These are phyloP conservation scores for Whitmania pigra DNA, from an alignment of 1,140 invertebrate genomes.

Conservation along the genomic window DNA sequence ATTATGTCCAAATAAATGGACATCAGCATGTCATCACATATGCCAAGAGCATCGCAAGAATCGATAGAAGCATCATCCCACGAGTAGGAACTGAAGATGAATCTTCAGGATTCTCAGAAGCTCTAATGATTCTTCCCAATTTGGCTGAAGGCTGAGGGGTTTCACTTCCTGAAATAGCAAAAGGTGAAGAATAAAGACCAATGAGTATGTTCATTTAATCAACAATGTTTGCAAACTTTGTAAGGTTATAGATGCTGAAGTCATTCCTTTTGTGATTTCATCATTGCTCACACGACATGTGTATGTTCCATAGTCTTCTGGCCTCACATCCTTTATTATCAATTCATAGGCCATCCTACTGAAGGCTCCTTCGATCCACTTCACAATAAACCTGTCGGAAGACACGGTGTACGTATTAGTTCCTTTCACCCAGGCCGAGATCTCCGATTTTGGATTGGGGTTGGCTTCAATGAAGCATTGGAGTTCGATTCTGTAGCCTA, in stretches of 20 bases:
- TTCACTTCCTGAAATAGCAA: constrained; percentile 5
- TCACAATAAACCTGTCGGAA: constrained; percentile 14
- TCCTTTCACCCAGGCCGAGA: constrained; percentile 17
- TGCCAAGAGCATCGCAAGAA: no score
- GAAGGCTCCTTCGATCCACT: constrained; percentile 22
- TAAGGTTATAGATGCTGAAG: constrained; percentile 9
- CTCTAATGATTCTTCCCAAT: constrained; percentile 17
- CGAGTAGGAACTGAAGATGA: not conserved
- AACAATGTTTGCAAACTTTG: constrained; percentile 15
- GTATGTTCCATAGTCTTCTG: constrained; percentile 19
- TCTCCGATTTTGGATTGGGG: constrained; percentile 11
- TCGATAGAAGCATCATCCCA: no score
- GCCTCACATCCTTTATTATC: constrained; percentile 19
- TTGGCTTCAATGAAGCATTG: constrained; percentile 24
- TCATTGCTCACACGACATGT: constrained; percentile 19
- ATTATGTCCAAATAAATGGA: no score
- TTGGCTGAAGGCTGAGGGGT: constrained; percentile 20
- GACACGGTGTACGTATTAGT: constrained; percentile 7
- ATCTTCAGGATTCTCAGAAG: constrained; percentile 9
- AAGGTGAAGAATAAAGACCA: not conserved
- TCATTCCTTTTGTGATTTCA: not conserved
- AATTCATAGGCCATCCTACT: constrained; percentile 22
- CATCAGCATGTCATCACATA: no score
- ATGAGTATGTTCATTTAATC: not conserved
- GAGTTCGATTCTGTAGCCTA: constrained; percentile 19